A percentile compares a stretch with the other conserved stretches of the same genome.
phyloP scores from a whole-genome alignment of 2,797 vertebrate species.

The Semaprochilodus insignis region DNA sequence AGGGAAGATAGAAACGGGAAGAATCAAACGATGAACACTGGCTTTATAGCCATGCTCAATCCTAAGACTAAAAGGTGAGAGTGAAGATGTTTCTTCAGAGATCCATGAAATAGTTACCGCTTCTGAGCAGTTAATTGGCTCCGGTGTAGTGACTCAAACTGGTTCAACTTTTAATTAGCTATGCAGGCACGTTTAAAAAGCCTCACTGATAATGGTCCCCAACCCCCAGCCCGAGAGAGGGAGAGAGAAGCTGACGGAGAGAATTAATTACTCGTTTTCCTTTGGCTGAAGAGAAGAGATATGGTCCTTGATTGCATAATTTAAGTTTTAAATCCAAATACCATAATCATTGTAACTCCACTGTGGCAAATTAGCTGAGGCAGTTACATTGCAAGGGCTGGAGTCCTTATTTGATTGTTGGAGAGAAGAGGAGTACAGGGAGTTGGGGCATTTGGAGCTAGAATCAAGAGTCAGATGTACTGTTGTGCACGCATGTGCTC shows the following conservation, averaged over 20 bases:
- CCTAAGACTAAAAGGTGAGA: conserved; percentile 5
- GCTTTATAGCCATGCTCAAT: not conserved
- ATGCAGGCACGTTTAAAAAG: conserved; percentile 64
- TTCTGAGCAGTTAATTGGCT: conserved; percentile 55
- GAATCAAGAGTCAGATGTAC: not conserved
- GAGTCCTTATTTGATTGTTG: conserved; percentile 6
- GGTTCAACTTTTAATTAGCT: conserved; percentile 69
- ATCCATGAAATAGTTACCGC: conserved; percentile 50
- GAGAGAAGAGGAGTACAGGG: not conserved
- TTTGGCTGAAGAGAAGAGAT: conserved; percentile 53
- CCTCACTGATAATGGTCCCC: conserved; percentile 65
- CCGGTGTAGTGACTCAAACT: conserved; percentile 46
- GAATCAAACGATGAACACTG: not conserved
- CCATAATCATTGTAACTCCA: conserved; percentile 67
- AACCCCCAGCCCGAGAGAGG: conserved; percentile 59
- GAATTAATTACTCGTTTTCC: conserved; percentile 71
- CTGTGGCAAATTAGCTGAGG: conserved; percentile 51
- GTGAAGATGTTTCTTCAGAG: conserved; percentile 16
- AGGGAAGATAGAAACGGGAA: not conserved
- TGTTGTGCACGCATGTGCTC: not conserved
- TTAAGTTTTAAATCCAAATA: conserved; percentile 61
- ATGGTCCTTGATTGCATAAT: conserved; percentile 67
- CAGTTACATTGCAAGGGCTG: conserved; percentile 17
- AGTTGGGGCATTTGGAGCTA: not conserved
- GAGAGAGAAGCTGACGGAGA: conserved; percentile 37